phyloP scores from a whole-genome alignment of 2,797 vertebrate species.

The Euphonia xanthogaster region DNA sequence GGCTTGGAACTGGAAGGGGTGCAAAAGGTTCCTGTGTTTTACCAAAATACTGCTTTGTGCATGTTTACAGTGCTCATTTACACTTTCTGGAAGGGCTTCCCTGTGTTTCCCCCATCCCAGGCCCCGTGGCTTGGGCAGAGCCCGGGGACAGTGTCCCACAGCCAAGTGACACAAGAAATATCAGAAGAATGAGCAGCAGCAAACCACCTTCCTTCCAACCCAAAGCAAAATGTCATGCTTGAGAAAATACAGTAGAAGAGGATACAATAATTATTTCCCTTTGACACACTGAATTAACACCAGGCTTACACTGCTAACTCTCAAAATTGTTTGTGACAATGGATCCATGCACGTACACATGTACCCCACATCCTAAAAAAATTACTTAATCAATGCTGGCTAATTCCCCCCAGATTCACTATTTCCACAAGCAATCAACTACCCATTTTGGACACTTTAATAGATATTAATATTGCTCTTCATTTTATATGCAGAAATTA shows the following conservation, averaged over 20 bases:
- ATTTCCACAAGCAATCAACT: background rate
- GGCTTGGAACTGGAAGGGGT: background rate
- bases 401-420: background rate
- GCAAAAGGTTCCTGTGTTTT: background rate
- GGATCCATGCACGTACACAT: fast-evolving
- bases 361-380: background rate
- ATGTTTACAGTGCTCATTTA: fast-evolving
- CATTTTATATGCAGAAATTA: background rate
- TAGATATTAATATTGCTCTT: background rate
- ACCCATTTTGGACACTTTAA: background rate
- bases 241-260: background rate
- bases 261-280: background rate
- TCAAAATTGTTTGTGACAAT: background rate
- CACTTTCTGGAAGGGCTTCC: background rate
- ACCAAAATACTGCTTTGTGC: background rate
- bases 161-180: fast-evolving
- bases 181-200: background rate
- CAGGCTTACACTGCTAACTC: fast-evolving
- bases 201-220: background rate
- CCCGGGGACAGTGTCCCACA: fast-evolving
- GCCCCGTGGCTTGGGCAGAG: fast-evolving
- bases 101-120: background rate
- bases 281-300: background rate
- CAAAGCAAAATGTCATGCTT: background rate
- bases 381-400: background rate